A percentile compares a stretch with the other conserved stretches of the same genome.
phyloP scores from a whole-genome alignment of 1,140 invertebrate species.

The Protaetia brevitarsis region DNA sequence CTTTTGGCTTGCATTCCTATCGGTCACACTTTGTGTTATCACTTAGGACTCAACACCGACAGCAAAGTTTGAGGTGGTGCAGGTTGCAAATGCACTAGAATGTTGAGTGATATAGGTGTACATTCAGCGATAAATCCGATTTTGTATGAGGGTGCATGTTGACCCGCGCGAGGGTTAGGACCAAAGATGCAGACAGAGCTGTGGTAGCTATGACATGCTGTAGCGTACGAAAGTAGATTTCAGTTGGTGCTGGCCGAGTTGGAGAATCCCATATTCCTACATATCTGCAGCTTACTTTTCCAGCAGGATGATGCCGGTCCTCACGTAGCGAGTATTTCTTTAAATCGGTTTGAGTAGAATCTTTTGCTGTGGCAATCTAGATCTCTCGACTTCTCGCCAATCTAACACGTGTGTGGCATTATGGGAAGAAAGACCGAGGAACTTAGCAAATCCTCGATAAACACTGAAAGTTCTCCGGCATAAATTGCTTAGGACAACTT shows the following conservation, averaged over 20 bases:
- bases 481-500: too few species aligned
- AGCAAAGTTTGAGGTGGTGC: slow-evolving; percentile 21
- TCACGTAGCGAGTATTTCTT: slow-evolving; percentile 21
- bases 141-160: slow-evolving; percentile 29
- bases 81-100: slow-evolving; percentile 26
- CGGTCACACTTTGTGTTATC: slow-evolving; percentile 21
- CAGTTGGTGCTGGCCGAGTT: not conserved
- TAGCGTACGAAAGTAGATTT: not conserved
- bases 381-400: slow-evolving; percentile 25
- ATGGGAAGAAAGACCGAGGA: slow-evolving; percentile 17
- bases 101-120: slow-evolving; percentile 29
- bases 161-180: slow-evolving; percentile 32
- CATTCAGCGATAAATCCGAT: slow-evolving; percentile 36
- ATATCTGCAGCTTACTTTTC: slow-evolving; percentile 7
- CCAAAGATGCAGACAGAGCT: slow-evolving; percentile 27
- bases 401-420: slow-evolving; percentile 28
- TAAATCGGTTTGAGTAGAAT: not conserved
- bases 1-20: slow-evolving; percentile 5
- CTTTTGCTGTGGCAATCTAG: slow-evolving; percentile 15
- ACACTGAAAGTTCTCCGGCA: slow-evolving; percentile 12
- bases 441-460: slow-evolving; percentile 15
- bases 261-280: slow-evolving; percentile 24
- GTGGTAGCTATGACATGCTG: slow-evolving; percentile 20
- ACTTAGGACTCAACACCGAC: slow-evolving; percentile 24
- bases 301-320: slow-evolving; percentile 23